phyloP scores from a whole-genome alignment of 2,113 vertebrate genomes.

The Pteruthius melanotis region DNA sequence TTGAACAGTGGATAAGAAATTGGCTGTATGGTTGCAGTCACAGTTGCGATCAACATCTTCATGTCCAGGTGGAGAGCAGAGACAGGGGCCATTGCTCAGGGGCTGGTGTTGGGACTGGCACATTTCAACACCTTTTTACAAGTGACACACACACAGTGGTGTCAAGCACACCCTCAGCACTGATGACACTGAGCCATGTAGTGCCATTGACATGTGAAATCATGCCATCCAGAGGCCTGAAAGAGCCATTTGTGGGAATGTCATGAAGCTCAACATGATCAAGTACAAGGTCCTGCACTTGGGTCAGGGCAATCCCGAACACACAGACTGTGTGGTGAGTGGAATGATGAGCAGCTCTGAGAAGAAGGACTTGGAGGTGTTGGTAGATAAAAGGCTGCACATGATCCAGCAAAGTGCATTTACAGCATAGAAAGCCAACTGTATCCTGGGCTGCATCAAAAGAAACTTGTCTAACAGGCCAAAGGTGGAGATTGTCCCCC shows the following conservation, averaged over 20 bases:
- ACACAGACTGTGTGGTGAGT: rapidly evolving
- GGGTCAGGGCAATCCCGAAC: not conserved
- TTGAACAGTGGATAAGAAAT: not conserved
- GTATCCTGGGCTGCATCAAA: not conserved
- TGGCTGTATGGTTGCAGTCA: rapidly evolving
- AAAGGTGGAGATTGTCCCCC: rapidly evolving
- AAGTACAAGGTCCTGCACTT: not conserved
- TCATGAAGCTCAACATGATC: not conserved
- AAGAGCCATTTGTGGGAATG: rapidly evolving
- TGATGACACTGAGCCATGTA: rapidly evolving
- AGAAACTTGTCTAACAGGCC: rapidly evolving
- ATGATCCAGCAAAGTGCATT: not conserved
- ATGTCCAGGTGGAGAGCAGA: not conserved
- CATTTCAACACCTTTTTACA: not conserved
- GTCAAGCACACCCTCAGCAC: not conserved
- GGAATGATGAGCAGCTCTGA: not conserved
- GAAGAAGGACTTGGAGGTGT: not conserved
- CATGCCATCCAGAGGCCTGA: not conserved
- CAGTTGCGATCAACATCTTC: rapidly evolving
- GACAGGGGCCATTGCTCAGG: too few relatives aligned
- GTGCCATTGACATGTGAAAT: rapidly evolving
- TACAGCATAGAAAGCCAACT: not conserved
- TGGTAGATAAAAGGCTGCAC: not conserved
- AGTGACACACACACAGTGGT: rapidly evolving
- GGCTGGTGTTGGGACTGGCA: rapidly evolving